Evolutionary conservation across 2,797 vertebrate species (phyloP).

Genomic region (Pseudopleuronectes americanus): DNA sequence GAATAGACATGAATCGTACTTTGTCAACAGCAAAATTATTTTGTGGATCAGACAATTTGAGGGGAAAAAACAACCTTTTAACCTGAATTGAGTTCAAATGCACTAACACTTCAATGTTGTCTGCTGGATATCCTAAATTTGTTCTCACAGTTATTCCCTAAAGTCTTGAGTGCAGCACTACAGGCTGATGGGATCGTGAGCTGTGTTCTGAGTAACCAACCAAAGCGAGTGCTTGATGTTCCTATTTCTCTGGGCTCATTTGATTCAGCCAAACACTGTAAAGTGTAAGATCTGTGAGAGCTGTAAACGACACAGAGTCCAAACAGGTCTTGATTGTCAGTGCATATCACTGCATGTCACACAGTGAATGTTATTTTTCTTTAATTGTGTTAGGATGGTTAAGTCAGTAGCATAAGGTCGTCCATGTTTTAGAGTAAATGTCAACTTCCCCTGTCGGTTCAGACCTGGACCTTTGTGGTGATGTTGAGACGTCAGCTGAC

Average conservation of each 20-base stretch:
- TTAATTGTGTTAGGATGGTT: neutral
- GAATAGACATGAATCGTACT: neutral
- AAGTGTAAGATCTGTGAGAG: slow-evolving; percentile 7
- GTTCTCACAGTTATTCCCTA: slow-evolving; percentile 24
- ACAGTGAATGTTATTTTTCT: neutral
- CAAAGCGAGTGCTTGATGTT: slow-evolving; percentile 10
- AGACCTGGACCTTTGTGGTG: slow-evolving; percentile 1
- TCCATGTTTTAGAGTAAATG: neutral
- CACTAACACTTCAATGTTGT: slow-evolving; percentile 4
- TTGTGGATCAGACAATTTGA: neutral
- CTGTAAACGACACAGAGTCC: neutral
- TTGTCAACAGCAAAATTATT: neutral
- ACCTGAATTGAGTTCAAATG: slow-evolving; percentile 18
- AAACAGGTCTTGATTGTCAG: neutral
- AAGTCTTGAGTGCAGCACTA: slow-evolving; percentile 4
- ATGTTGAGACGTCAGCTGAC: slow-evolving; percentile 14
- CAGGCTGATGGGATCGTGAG: slow-evolving; percentile 25
- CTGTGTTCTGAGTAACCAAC: slow-evolving; percentile 27
- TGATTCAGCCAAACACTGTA: too few species aligned
- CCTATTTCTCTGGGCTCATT: neutral
- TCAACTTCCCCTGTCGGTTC: neutral
- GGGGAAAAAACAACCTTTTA: neutral
- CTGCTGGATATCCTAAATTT: slow-evolving; percentile 34
- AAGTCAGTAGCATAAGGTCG: neutral
- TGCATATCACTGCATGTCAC: neutral